Percentiles rank a stretch among this genome's conserved stretches.
Conservation (phyloP, 1,140 invertebrate genomes). For the Physella acuta region DNA sequence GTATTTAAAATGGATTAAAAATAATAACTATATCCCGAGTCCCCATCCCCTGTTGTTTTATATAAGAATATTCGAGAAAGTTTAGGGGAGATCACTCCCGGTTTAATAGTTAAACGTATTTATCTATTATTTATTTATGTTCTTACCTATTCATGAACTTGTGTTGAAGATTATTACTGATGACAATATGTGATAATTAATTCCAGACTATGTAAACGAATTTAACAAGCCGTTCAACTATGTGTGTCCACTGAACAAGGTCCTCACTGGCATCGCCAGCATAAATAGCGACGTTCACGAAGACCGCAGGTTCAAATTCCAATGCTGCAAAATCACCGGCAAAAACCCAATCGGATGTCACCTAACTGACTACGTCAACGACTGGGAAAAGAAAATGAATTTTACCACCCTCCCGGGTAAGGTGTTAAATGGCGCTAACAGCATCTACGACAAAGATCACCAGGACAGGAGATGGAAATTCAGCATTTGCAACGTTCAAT, state of each 20-base stretch:
- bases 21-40: too few species aligned
- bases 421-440: not conserved
- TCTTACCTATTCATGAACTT: too few species aligned
- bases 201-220: constrained; percentile 23
- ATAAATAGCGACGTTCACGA: constrained; percentile 21
- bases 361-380: not conserved
- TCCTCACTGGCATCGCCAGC: constrained; percentile 24
- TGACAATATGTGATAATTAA: too few species aligned
- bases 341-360: not conserved
- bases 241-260: constrained; percentile 19
- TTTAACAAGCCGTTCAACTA: constrained; percentile 21
- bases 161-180: too few species aligned
- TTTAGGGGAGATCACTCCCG: too few species aligned
- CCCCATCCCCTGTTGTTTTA: too few species aligned
- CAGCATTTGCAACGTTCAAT: not conserved
- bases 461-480: not conserved
- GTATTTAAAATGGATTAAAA: too few species aligned
- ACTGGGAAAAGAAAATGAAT: not conserved
- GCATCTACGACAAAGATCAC: too few species aligned
- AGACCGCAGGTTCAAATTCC: constrained; percentile 28
- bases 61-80: too few species aligned
- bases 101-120: too few species aligned
- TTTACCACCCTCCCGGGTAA: not conserved
- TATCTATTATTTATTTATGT: too few species aligned
- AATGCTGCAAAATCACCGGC: constrained; percentile 16